Evolutionary conservation across 2,888 invertebrate species (phyloP), one percentile per base, ranked within the genome.

Genomic region (Tortrix viridana): DNA sequence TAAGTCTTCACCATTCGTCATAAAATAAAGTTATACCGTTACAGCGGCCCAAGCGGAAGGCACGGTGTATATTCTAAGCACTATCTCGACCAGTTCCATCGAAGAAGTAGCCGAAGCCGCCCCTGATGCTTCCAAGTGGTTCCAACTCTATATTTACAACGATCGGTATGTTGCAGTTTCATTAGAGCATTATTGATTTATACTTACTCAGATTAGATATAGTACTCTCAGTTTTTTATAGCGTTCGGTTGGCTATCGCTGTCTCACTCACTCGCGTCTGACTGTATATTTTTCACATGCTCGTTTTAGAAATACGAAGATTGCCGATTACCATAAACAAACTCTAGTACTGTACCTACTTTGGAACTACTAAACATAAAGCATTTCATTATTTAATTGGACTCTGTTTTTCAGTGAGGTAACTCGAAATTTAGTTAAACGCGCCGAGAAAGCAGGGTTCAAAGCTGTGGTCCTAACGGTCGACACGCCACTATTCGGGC

Each of bases 91-190:
- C 0, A 95, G 95, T 71, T 97, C 97, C 44, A 94, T 98, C 56
- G 98, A 98, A 86, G 97, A 98, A 81, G 95, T 98, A 1, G 96
- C 97, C 0, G 81, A 92, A 64, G 95, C 95, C 1, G 96, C 96
- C 1, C 97, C 97, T 0, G 82, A 94, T 14, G 95, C 94, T 0
- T 89, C 94, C 18, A 97, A 96, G 80, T 98, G 98, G 97, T 97
- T 98, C 81, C 98, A 99, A 85, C 93, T 98, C 0, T 98, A 98
- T 80, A 95, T 98, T 70, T 98, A 97, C 82, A 96, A 93, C 67
- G 96, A 98, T 81, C 94, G 96, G 96, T 95, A 79, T 56, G 67
- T 65, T 64, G 57, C 32, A 32, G 12, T 32, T 32, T 12, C 7
- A 32, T 32, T 32, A 12, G 12, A 32, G 12, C 3, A 32, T 1